Evolutionary conservation across 2,797 vertebrate genomes (phyloP), one percentile per base, ranked within the genome.

Genomic region (Dryobates pubescens): DNA sequence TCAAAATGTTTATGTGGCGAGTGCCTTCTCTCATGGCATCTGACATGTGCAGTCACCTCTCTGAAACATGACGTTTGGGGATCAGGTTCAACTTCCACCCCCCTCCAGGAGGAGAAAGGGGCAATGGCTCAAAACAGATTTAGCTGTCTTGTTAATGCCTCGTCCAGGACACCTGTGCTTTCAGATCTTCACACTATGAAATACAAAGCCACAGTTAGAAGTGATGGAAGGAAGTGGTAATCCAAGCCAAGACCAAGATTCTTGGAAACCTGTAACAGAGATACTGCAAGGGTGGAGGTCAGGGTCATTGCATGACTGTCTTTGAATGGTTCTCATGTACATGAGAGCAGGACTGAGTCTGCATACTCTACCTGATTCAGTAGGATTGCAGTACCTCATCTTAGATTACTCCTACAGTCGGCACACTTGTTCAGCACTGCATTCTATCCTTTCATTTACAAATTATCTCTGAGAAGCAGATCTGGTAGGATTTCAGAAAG

Each of bases 291-390:
- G 41, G 17, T 4, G 5, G 75, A 45, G 1, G 17, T 47, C 3
- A 0, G 26, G 17, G 58, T 58, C 3, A 7, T 29, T 15, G 24
- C 47, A 47, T 10, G 56, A 43, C n/a, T 49, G 5, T 7, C 32
- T 47, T 20, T 54, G 34, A 13, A 7, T 5, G 2, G n/a, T 13
- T 59, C 7, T 3, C 22, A 3, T 0, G 18, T 15, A 7, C 24
- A 0, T 10, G 36, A 26, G 51, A 27, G 34, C 5, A 4, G 75
- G 8, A 4, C 10, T 18, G 62, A 34, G 30, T 22, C 72, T 70
- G 67, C 24, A 8, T n/a, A 13, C 43, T 34, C 4, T 4, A 7
- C 19, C 43, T n/a, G 29, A 34, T 34, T 63, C 30, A 14, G 2
- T 5, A 12, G 7, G 13, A 24, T 32, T 53, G 41, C 30, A 54